These are phyloP conservation scores for Speoplatyrhinus poulsoni DNA, from an alignment of 2,113 vertebrate species.

Conservation along the genomic window DNA sequence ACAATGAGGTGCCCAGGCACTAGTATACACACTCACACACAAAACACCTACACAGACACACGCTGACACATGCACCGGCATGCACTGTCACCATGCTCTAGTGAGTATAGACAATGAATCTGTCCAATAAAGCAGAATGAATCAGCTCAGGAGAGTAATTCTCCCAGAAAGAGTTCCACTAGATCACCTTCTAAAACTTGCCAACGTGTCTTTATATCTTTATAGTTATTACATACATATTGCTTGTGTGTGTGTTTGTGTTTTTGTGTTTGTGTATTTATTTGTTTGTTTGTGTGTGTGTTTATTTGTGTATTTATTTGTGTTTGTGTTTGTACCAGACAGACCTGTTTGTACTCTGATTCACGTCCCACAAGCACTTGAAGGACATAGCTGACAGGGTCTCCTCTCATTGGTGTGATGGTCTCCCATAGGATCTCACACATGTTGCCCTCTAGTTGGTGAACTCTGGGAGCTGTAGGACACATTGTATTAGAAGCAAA, in stretches of 20 bases:
- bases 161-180: no score
- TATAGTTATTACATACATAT: not conserved
- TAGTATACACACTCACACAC: not conserved
- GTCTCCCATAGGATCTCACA: constrained; percentile 95
- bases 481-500: constrained; percentile 8
- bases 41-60: not conserved
- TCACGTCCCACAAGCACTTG: constrained; percentile 94
- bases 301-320: constrained; percentile 7
- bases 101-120: not conserved
- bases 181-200: not conserved
- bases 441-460: constrained; percentile 89
- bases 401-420: constrained; percentile 93
- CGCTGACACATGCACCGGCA: not conserved
- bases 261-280: not conserved
- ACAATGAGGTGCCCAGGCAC: not conserved
- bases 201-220: not conserved
- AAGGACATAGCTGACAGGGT: constrained; percentile 88
- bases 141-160: no score
- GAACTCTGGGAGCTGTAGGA: constrained; percentile 88
- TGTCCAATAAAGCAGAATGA: no score
- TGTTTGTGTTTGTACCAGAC: constrained; percentile 25
- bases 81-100: not conserved
- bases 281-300: not conserved
- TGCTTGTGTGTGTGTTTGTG: not conserved
- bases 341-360: constrained; percentile 96